Base-by-base conservation (phyloP, 2,113 vertebrate species). In the Semicossyphus pulcher region DNA sequence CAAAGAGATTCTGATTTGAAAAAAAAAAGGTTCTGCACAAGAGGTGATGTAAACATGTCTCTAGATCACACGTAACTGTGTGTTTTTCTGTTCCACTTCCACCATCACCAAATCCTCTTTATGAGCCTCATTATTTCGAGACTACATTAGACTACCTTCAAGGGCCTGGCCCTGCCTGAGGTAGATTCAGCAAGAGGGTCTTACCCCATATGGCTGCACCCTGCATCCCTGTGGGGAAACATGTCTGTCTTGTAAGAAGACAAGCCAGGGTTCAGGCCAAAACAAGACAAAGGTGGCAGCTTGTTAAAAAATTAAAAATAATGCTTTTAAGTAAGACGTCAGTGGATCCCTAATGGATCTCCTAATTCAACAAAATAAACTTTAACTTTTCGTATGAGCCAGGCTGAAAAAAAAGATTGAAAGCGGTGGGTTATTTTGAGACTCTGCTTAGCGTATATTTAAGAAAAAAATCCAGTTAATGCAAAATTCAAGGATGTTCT, bases 41-140 rank as follows among this genome's bases (percentile, higher is more conserved):
- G 39, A 16, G 9, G 5, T 12, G 23, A 44, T n/a, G n/a, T n/a
- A n/a, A n/a, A n/a, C n/a, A n/a, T n/a, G n/a, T n/a, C n/a, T 6
- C 8, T 1, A 14, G 12, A 37, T 10, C 10, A 11, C 10, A 37
- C 36, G n/a, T 37, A 37, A 37, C 12, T 0, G 18, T 67, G 76
- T 72, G 73, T 72, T 68, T 80, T 80, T 52, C 41, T 47, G 66
- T 78, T 87, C 71, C 77, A 84, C 61, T 72, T 58, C 84, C 77
- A 83, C 74, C 84, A 77, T 74, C 74, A 66, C 73, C 63, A 64
- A 42, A 52, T 37, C 63, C 93, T 72, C 69, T 85, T 88, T 34
- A 85, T 32, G n/a, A 54, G 25, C 8, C 6, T 47, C 2, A 59
- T 10, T 34, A 0, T 32, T 39, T 29, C 0, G 53, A 12, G n/a